Percentiles rank a stretch among this genome's conserved stretches.
Conservation (phyloP, 2,888 invertebrate genomes). For the Adela reaumurella region DNA sequence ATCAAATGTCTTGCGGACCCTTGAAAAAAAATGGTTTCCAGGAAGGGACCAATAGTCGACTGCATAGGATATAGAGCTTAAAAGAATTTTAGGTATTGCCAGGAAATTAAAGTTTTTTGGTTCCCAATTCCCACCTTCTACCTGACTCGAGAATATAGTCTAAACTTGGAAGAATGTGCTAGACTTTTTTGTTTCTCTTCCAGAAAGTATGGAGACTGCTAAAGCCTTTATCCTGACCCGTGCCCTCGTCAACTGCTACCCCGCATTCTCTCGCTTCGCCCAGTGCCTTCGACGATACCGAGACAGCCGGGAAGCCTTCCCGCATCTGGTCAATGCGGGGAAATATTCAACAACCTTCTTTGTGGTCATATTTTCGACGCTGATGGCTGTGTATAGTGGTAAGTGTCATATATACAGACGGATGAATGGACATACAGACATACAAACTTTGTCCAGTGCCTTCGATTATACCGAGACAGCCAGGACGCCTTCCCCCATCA, state of each 20-base stretch:
- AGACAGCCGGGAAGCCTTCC: conserved; percentile 90
- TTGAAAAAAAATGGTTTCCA: no score
- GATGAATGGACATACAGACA: no score
- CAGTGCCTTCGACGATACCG: conserved; percentile 94
- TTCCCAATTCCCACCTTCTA: no score
- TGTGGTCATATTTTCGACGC: conserved; percentile 81
- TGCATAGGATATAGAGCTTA: no score
- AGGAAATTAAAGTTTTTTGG: no score
- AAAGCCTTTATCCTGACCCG: conserved; percentile 72
- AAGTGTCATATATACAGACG: no score
- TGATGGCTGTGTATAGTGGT: conserved; percentile 56
- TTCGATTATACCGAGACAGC: conserved; percentile 92
- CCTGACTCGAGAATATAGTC: no score
- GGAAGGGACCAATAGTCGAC: no score
- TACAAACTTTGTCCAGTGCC: conserved; percentile 95
- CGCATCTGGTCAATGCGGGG: conserved; percentile 95
- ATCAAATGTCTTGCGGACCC: no score
- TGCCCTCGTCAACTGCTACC: conserved; percentile 85
- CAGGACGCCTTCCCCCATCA: conserved; percentile 93
- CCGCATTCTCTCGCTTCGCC: conserved; percentile 97
- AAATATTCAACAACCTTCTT: conserved; percentile 98
- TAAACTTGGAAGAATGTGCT: no score
- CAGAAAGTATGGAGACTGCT: conserved; percentile 62
- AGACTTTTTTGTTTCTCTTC: neutral
- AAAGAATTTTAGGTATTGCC: no score